These are phyloP conservation scores for Lordiphosa fenestrarum DNA, from an alignment of 2,888 invertebrate genomes.

Conservation along the genomic window DNA sequence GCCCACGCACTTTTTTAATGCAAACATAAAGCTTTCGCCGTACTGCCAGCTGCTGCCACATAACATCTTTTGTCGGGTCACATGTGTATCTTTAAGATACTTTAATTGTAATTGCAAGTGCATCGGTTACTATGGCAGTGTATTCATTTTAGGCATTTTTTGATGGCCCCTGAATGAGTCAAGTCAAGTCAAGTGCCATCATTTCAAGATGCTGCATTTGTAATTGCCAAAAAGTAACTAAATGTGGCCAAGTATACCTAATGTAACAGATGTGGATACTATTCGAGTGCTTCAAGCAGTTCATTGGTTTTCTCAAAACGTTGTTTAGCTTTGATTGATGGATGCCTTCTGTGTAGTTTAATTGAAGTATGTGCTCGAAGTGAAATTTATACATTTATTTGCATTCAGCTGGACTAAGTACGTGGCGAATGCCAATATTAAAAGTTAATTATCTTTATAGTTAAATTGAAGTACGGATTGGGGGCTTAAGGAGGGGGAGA, in stretches of 20 bases:
- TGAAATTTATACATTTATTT: slow-evolving; percentile 1
- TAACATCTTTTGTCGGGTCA: slow-evolving; percentile 13
- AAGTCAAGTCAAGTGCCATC: slow-evolving; percentile 55
- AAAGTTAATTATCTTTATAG: no score
- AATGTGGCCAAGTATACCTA: slow-evolving; percentile 11
- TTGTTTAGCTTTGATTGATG: slow-evolving; percentile 17
- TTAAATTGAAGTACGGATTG: no score
- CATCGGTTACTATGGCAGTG: slow-evolving; percentile 17
- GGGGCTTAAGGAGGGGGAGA: no score
- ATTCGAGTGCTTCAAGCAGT: slow-evolving; percentile 14
- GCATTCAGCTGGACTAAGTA: no score
- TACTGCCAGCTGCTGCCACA: neutral
- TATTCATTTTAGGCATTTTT: slow-evolving; percentile 31
- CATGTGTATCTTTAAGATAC: slow-evolving; percentile 30
- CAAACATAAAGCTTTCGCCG: slow-evolving; percentile 41
- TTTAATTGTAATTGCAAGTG: slow-evolving; percentile 27
- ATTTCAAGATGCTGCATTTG: slow-evolving; percentile 60
- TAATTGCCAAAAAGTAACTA: slow-evolving; percentile 38
- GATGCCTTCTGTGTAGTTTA: neutral
- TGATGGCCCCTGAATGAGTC: slow-evolving; percentile 41
- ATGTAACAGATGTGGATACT: slow-evolving; percentile 40
- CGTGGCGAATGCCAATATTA: no score
- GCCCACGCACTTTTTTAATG: slow-evolving; percentile 13
- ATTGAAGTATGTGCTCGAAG: slow-evolving; percentile 11
- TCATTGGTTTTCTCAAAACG: slow-evolving; percentile 9